A percentile compares a stretch with the other conserved stretches of the same genome.
Conservation (phyloP, 2,113 vertebrate genomes). For the Prietella phreatophila region DNA sequence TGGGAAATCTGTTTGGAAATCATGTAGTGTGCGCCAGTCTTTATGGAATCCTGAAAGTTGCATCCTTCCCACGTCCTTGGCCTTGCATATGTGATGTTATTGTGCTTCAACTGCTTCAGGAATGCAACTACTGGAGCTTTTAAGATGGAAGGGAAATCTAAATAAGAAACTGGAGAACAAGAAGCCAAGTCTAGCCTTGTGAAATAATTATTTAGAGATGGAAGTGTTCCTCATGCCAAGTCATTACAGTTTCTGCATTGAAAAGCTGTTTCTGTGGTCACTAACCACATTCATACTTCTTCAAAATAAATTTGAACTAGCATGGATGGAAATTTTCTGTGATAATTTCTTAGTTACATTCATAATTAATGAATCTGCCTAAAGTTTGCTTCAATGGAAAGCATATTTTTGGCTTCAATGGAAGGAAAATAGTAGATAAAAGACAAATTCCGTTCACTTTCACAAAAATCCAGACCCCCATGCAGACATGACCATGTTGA, state of each 20-base stretch:
- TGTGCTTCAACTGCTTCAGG: not conserved
- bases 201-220: constrained; percentile 4
- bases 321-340: not conserved
- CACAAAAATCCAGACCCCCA: not conserved
- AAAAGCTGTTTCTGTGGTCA: not conserved
- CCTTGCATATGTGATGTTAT: not conserved
- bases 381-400: not conserved
- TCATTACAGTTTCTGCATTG: not conserved
- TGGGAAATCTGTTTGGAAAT: constrained; percentile 7
- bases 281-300: not conserved
- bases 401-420: not conserved
- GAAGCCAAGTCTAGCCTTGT: not conserved
- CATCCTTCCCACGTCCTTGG: not conserved
- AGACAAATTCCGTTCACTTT: not conserved
- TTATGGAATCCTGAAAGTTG: constrained; percentile 7
- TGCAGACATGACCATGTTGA: too few species aligned
- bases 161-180: not conserved
- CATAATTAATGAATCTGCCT: not conserved
- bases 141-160: not conserved
- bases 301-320: not conserved
- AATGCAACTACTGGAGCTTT: not conserved
- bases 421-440: not conserved
- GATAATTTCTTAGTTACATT: not conserved
- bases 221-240: not conserved
- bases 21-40: not conserved